Percentiles rank a stretch among this genome's conserved stretches.
These are phyloP conservation scores for Cladorhizidae sp. DNA, from an alignment of 37 sponge, comb jelly and placozoan genomes.

Conservation along the genomic window DNA sequence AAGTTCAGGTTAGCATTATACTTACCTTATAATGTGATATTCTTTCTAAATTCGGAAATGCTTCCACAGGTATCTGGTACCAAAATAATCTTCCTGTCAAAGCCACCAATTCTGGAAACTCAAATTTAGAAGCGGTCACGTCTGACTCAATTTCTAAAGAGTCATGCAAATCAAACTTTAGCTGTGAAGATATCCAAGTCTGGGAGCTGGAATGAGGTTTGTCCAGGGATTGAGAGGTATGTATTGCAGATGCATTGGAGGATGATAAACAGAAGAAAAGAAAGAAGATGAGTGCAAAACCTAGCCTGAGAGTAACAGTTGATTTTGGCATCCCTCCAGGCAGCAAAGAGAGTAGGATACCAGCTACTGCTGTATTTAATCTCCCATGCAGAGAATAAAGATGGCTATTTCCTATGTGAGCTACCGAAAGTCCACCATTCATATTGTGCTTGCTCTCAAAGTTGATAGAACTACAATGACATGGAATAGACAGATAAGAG, in stretches of 20 bases:
- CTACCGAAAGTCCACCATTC: too few species aligned
- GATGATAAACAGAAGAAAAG: neutral
- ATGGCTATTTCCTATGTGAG: too few species aligned
- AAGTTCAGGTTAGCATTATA: too few species aligned
- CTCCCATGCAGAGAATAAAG: too few species aligned
- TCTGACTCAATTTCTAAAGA: neutral
- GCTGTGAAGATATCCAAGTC: neutral
- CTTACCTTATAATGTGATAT: slow-evolving; percentile 1
- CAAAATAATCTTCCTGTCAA: slow-evolving; percentile 19
- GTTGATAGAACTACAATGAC: too few species aligned
- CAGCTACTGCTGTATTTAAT: too few species aligned
- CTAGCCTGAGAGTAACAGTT: too few species aligned
- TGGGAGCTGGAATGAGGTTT: slow-evolving; percentile 1
- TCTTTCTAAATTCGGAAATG: neutral
- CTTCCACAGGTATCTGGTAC: slow-evolving; percentile 32
- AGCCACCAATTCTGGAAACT: slow-evolving; percentile 36
- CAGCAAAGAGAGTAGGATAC: too few species aligned
- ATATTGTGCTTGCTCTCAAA: too few species aligned
- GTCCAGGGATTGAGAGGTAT: neutral
- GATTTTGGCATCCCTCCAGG: too few species aligned
- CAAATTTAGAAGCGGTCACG: neutral
- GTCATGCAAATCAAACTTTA: neutral
- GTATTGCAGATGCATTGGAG: neutral
- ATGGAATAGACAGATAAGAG: too few species aligned
- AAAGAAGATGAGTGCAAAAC: neutral